Percentiles rank a stretch among this genome's conserved stretches.
Evolutionary conservation across 2,797 vertebrate species (phyloP).

Genomic region (Molossus alvarezi): DNA sequence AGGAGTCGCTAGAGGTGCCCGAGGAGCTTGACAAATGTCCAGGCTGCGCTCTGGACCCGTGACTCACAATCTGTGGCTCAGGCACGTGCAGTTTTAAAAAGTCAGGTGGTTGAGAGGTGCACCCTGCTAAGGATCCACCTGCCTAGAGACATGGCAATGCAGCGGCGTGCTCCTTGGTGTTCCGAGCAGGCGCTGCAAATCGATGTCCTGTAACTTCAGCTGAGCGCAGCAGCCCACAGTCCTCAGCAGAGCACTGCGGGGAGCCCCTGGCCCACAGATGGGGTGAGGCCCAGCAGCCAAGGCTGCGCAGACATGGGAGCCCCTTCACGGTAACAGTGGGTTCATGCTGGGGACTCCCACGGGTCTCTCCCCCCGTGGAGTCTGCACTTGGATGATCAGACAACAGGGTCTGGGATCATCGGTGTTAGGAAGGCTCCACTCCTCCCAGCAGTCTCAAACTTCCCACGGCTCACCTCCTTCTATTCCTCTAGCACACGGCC

Average conservation of each 20-base stretch:
- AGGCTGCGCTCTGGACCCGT: background rate
- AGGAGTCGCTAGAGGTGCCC: background rate
- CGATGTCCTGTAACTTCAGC: background rate
- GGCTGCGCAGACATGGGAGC: background rate
- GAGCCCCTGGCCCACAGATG: background rate
- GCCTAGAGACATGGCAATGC: background rate
- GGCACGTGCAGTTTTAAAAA: background rate
- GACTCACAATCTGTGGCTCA: background rate
- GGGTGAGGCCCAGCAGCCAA: background rate
- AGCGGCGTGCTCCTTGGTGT: background rate
- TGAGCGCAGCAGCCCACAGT: background rate
- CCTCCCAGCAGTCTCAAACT: background rate
- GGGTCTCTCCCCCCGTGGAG: too few relatives aligned
- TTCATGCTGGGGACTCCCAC: rapidly evolving
- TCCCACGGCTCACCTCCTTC: background rate
- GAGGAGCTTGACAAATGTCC: background rate
- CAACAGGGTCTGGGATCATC: background rate
- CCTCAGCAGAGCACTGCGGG: background rate
- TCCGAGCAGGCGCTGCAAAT: background rate
- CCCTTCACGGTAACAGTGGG: background rate
- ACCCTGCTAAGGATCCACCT: background rate
- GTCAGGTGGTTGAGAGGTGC: background rate
- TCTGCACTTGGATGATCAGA: background rate
- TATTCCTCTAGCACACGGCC: background rate
- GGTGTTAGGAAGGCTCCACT: background rate